Percentiles rank a stretch among this genome's conserved stretches.
phyloP scores from a whole-genome alignment of 2,888 invertebrate genomes.

The Hypomecis atomaria region DNA sequence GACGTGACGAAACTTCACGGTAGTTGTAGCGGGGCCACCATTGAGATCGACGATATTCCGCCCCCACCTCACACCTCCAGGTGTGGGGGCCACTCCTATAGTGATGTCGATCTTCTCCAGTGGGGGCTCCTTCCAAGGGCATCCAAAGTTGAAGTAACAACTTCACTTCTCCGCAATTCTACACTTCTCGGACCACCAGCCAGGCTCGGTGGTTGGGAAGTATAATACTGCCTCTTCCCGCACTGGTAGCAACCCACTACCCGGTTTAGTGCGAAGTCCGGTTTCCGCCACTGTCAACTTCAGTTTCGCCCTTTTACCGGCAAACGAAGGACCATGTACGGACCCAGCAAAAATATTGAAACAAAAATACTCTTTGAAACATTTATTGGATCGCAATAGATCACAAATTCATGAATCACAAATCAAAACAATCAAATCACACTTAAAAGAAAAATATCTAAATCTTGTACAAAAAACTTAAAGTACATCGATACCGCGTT shows the following conservation, averaged over 20 bases:
- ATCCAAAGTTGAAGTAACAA: not conserved
- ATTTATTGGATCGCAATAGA: too few species aligned
- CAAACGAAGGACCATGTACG: slow-evolving; percentile 3
- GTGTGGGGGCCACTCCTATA: not conserved
- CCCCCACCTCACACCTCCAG: not conserved
- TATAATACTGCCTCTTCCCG: slow-evolving; percentile 1
- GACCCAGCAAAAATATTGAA: too few species aligned
- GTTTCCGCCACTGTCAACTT: not conserved
- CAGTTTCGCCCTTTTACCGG: not conserved
- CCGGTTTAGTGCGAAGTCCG: not conserved
- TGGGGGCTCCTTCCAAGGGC: not conserved
- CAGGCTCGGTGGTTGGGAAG: not conserved
- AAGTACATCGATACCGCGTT: too few species aligned
- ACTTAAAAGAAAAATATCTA: too few species aligned
- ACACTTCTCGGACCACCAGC: not conserved
- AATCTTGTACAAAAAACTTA: too few species aligned
- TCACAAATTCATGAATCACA: too few species aligned
- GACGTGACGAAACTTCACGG: not conserved
- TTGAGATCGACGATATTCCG: not conserved
- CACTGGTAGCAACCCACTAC: slow-evolving; percentile 1
- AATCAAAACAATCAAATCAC: too few species aligned
- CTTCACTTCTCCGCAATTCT: not conserved
- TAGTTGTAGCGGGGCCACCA: too few species aligned
- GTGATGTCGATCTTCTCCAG: not conserved
- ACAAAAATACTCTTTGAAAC: too few species aligned